Evolutionary conservation across 1,140 invertebrate genomes (phyloP).

Genomic region (Anoplolepis gracilipes): DNA sequence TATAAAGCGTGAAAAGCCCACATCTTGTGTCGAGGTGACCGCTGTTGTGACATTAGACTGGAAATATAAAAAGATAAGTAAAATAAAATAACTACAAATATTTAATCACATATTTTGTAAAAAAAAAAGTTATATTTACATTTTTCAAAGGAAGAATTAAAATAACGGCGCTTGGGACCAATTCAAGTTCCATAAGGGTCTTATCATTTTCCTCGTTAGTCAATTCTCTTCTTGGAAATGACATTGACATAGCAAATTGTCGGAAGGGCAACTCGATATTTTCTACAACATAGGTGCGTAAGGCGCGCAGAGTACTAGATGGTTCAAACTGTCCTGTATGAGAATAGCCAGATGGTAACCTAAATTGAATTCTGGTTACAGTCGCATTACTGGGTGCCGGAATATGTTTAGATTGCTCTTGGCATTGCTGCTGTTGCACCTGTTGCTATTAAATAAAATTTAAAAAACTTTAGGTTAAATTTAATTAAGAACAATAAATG

Average conservation of each 20-base stretch:
- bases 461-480: constrained; percentile 28
- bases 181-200: constrained; percentile 89
- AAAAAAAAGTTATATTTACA: constrained; percentile 69
- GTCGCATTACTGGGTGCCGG: constrained; percentile 74
- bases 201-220: constrained; percentile 87
- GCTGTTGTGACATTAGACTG: constrained; percentile 73
- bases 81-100: not conserved
- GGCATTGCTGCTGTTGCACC: constrained; percentile 63
- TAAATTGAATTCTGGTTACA: constrained; percentile 92
- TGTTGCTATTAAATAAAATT: constrained; percentile 62
- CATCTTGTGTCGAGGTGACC: constrained; percentile 71
- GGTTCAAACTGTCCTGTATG: constrained; percentile 89
- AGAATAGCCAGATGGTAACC: constrained; percentile 91
- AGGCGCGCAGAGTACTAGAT: constrained; percentile 86
- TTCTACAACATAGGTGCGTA: constrained; percentile 87
- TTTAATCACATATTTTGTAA: too few relatives aligned
- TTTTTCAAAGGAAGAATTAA: constrained; percentile 90
- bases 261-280: constrained; percentile 86
- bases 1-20: constrained; percentile 76
- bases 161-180: constrained; percentile 93
- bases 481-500: not conserved
- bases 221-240: constrained; percentile 93
- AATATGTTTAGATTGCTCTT: constrained; percentile 57
- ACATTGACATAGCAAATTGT: constrained; percentile 90
- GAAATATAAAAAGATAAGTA: constrained; percentile 57